A percentile compares a stretch with the other conserved stretches of the same genome.
These are phyloP conservation scores for Oxygymnocypris stewartii DNA, from an alignment of 2,113 vertebrate genomes.

Conservation along the genomic window DNA sequence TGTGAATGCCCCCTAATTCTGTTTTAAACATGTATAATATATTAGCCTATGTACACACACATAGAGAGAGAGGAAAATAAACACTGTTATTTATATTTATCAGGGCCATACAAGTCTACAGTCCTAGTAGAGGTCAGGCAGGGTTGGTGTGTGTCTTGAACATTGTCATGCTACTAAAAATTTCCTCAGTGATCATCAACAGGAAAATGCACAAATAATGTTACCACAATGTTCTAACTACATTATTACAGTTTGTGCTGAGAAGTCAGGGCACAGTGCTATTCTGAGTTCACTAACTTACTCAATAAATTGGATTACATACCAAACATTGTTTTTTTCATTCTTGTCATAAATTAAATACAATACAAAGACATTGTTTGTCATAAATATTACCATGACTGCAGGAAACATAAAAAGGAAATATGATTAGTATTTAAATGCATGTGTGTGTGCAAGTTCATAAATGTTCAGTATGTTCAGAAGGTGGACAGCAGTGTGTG, in stretches of 20 bases:
- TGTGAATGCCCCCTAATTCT: no score
- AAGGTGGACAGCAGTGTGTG: slow-evolving; percentile 26
- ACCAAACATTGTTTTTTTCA: slow-evolving; percentile 57
- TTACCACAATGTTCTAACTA: slow-evolving; percentile 67
- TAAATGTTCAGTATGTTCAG: slow-evolving; percentile 13
- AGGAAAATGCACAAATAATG: slow-evolving; percentile 67
- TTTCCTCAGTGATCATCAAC: slow-evolving; percentile 57
- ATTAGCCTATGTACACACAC: background rate
- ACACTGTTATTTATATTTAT: background rate
- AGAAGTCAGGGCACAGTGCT: slow-evolving; percentile 13
- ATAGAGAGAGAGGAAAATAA: background rate
- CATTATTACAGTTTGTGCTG: slow-evolving; percentile 71
- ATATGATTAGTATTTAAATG: background rate
- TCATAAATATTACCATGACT: slow-evolving; percentile 59
- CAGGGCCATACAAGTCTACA: background rate
- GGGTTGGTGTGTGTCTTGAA: background rate
- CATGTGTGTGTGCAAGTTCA: slow-evolving; percentile 15
- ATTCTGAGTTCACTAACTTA: slow-evolving; percentile 54
- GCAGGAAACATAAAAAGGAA: background rate
- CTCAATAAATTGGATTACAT: slow-evolving; percentile 66
- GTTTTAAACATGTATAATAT: no score
- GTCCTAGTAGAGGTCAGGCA: background rate
- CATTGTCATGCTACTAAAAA: slow-evolving; percentile 48
- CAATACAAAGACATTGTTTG: slow-evolving; percentile 63
- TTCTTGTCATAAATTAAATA: slow-evolving; percentile 67